phyloP scores from a whole-genome alignment of 2,888 invertebrate species.

The Altica lythri region DNA sequence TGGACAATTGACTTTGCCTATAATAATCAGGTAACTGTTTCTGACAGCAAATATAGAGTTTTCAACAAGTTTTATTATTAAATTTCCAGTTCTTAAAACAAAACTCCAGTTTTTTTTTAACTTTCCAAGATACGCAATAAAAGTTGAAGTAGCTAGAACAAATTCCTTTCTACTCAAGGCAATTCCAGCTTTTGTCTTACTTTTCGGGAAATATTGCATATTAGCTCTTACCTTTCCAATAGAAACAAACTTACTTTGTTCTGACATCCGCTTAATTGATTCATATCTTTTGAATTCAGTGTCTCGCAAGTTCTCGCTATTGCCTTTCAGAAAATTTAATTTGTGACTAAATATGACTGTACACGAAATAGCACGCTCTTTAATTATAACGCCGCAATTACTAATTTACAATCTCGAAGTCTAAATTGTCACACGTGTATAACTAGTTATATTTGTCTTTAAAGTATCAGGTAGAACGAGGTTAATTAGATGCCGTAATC shows the following conservation, averaged over 20 bases:
- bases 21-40: too few relatives aligned
- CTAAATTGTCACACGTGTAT: constrained; percentile 23
- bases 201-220: constrained; percentile 10
- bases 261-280: constrained; percentile 16
- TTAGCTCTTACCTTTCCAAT: constrained; percentile 14
- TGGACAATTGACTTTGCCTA: too few relatives aligned
- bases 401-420: constrained; percentile 24
- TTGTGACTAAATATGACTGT: constrained; percentile 19
- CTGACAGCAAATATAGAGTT: too few relatives aligned
- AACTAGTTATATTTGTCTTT: constrained; percentile 18
- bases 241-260: constrained; percentile 16
- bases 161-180: too few relatives aligned
- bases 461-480: constrained; percentile 15
- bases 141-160: too few relatives aligned
- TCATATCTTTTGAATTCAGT: constrained; percentile 18
- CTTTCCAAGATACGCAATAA: too few relatives aligned
- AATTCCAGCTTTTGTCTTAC: too few relatives aligned
- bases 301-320: constrained; percentile 6
- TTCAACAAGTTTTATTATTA: too few relatives aligned
- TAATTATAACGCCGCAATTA: constrained; percentile 22
- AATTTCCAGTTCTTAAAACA: too few relatives aligned
- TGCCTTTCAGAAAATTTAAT: constrained; percentile 20
- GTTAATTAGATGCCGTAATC: constrained; percentile 14
- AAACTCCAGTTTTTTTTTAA: too few relatives aligned
- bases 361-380: constrained; percentile 14